These are phyloP conservation scores for Branchinecta lynchi DNA, from an alignment of 1,140 invertebrate genomes.

Conservation along the genomic window DNA sequence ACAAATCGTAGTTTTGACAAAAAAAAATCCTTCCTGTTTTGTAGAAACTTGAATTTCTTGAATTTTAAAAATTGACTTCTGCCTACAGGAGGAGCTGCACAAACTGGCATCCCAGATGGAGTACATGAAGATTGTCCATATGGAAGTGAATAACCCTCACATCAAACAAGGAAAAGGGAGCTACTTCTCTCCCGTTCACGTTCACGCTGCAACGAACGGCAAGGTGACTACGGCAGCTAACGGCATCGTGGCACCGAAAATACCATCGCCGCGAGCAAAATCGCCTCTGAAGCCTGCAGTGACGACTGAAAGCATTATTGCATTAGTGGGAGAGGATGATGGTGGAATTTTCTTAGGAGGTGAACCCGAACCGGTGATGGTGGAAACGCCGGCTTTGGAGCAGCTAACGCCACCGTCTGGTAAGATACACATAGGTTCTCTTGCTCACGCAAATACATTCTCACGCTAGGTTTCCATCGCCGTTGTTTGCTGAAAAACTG, in stretches of 20 bases:
- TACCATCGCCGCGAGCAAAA: not conserved
- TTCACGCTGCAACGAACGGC: slow-evolving; percentile 28
- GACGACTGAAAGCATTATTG: not conserved
- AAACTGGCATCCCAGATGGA: slow-evolving; percentile 78
- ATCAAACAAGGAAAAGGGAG: slow-evolving; percentile 61
- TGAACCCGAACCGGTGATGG: not conserved
- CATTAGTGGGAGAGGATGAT: not conserved
- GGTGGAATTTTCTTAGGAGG: not conserved
- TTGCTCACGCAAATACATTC: too few relatives aligned
- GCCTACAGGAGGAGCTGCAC: slow-evolving; percentile 62
- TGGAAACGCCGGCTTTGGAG: not conserved
- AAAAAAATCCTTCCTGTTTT: too few relatives aligned
- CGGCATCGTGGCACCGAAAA: not conserved
- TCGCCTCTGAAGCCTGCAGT: not conserved
- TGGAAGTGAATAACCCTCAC: slow-evolving; percentile 79
- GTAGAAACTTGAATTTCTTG: too few relatives aligned
- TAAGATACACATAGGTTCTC: too few relatives aligned
- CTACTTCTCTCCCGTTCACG: slow-evolving; percentile 46
- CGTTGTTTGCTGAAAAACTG: too few relatives aligned
- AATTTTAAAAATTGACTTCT: too few relatives aligned
- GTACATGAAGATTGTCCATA: slow-evolving; percentile 80
- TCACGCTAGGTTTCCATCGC: too few relatives aligned
- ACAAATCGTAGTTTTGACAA: not conserved
- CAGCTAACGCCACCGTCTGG: too few relatives aligned
- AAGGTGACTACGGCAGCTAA: not conserved